Conservation (phyloP, 2,113 vertebrate species). For the Suncus etruscus region DNA sequence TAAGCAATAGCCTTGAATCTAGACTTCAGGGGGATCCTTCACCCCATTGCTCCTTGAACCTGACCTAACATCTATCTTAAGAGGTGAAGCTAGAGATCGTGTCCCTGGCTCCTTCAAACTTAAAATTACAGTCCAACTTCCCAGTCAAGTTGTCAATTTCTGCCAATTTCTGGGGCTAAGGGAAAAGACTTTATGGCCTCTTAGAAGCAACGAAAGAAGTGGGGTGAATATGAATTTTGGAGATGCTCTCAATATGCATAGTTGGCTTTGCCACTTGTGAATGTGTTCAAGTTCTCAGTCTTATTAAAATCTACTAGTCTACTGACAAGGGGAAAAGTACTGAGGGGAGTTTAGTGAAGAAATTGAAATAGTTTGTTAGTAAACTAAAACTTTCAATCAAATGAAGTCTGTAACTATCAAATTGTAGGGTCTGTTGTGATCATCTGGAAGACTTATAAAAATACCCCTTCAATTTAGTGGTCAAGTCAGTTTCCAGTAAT, state of each 20-base stretch:
- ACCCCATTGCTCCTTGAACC: constrained; percentile 36
- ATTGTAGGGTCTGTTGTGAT: not conserved
- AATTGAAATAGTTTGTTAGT: not conserved
- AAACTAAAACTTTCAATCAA: not conserved
- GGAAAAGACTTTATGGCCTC: constrained; percentile 43
- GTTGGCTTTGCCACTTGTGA: constrained; percentile 22
- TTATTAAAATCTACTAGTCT: not conserved
- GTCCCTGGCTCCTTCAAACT: constrained; percentile 62
- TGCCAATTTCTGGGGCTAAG: constrained; percentile 51
- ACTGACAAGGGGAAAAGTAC: not conserved
- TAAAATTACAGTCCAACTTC: constrained; percentile 48
- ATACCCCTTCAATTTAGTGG: too few relatives aligned
- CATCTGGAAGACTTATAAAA: not conserved
- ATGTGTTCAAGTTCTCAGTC: not conserved
- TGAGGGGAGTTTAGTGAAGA: not conserved
- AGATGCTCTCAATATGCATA: not conserved
- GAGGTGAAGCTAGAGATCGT: constrained; percentile 55
- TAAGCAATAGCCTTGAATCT: constrained; percentile 18
- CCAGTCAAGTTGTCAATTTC: constrained; percentile 67
- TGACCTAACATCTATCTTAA: constrained; percentile 66
- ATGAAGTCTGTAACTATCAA: not conserved
- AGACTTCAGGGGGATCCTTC: constrained; percentile 52
- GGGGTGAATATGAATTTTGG: not conserved
- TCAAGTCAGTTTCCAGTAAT: not conserved
- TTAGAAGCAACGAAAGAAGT: constrained; percentile 13